Base-by-base conservation (phyloP, 1,140 invertebrate genomes). In the Zaprionus tsacasi region DNA sequence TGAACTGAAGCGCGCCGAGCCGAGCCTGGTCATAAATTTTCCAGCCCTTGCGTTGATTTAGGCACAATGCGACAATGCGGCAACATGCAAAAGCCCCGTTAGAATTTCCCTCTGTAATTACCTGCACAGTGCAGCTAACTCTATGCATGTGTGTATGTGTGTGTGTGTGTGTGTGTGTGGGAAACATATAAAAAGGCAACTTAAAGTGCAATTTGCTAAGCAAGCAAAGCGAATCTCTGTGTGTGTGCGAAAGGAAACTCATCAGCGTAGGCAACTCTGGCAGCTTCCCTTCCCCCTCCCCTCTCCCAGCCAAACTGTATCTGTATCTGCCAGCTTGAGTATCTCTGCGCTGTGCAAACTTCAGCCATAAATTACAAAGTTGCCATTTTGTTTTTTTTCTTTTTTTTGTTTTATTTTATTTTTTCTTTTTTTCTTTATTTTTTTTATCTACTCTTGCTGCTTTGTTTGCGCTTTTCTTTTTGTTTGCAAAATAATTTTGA, bases 401-500 rank as follows among this genome's bases (percentile, higher is more conserved):
- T 68, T 76, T 70, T 74, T 56, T 57, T 78, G 25, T 60, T 11
- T 50, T 59, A 10, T 63, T 17, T 30, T 55, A 21, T 25, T 61
- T 78, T 33, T 60, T 7, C 50, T 59, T 13, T 63, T 17, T 30
- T 59, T 21, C 15, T 27, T 68, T 55, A 2, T 30, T 35, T 60
- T 61, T 45, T 57, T 21, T 21, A 27, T 33, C 48, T 27, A 40
- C 25, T 52, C 21, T 30, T 30, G 27, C 54, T 50, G 48, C 7
- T 61, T 70, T 61, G 8, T 52, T 40, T 70, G 76, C 50, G 15
- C 54, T 36, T 67, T 75, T 77, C 76, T 79, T 86, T 87, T 79
- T 91, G 66, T 81, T 91, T 78, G 83, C 86, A 76, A 91, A 91
- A 91, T 91, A 91, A 90, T 89, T 91, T 91, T 85, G 78, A 82